Percentiles rank a stretch among this genome's conserved stretches.
Evolutionary conservation across 2,113 vertebrate species (phyloP).

Genomic region (Oxyruncus cristatus): DNA sequence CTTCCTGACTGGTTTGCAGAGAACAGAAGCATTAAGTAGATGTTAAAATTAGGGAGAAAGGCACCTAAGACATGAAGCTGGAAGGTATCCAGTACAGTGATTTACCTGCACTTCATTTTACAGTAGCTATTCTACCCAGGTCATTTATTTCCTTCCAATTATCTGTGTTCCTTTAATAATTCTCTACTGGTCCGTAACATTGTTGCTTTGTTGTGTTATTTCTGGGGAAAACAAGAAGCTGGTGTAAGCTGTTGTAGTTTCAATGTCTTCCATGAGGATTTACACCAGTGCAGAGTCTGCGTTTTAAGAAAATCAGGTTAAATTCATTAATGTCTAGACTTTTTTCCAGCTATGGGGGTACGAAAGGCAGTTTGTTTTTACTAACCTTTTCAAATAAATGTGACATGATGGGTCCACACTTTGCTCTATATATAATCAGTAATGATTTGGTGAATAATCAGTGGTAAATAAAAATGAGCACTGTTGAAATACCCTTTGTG

Average conservation of each 20-base stretch:
- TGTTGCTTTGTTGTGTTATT: constrained; percentile 10
- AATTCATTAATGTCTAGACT: constrained; percentile 4
- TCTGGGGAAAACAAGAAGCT: neutral
- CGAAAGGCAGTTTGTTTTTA: neutral
- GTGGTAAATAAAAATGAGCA: constrained; percentile 50
- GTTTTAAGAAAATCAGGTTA: constrained; percentile 4
- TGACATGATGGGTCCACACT: neutral
- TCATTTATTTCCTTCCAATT: constrained; percentile 46
- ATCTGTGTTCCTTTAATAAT: constrained; percentile 44
- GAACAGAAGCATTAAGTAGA: constrained; percentile 6
- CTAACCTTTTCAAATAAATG: constrained; percentile 22
- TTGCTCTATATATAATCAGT: constrained; percentile 27
- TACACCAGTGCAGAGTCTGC: neutral
- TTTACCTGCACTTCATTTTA: constrained; percentile 16
- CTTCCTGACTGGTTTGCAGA: neutral
- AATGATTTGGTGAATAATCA: constrained; percentile 47
- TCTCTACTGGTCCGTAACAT: constrained; percentile 26
- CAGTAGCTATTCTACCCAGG: neutral
- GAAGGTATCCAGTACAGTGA: neutral
- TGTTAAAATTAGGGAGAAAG: constrained; percentile 36
- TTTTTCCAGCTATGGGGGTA: neutral
- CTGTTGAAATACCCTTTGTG: constrained; percentile 50
- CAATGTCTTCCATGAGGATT: constrained; percentile 25
- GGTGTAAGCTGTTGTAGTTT: neutral
- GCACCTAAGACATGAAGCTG: neutral